phyloP scores from a whole-genome alignment of 2,113 vertebrate species.

The Syrrhaptes paradoxus region DNA sequence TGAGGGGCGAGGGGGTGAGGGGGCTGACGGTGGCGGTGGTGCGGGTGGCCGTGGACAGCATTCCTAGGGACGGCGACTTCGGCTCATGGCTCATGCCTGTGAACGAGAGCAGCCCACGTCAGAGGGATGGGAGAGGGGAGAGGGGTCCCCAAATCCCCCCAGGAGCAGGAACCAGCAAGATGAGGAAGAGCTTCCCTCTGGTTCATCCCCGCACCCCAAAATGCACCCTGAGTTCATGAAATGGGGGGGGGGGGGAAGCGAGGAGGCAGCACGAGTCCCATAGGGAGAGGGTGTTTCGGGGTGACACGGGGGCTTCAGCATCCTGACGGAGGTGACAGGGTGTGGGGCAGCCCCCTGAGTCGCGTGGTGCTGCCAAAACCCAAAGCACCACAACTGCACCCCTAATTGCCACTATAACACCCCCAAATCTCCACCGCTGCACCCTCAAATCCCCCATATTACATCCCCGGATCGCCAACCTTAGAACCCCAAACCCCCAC shows the following conservation, averaged over 20 bases:
- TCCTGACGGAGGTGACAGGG: not conserved
- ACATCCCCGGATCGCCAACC: not conserved
- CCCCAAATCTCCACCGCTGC: too few species aligned
- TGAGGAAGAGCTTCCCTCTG: not conserved
- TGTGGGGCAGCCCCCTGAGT: accelerated
- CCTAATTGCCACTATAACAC: not conserved
- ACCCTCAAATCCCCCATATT: too few species aligned
- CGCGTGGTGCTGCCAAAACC: accelerated
- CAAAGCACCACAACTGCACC: not conserved
- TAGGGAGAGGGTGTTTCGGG: not conserved
- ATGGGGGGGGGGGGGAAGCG: accelerated
- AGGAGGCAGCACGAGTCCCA: accelerated
- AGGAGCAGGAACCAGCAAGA: not conserved
- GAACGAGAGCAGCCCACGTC: conserved; percentile 58
- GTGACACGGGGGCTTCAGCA: accelerated
- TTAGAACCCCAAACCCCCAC: too few species aligned
- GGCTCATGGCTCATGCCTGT: conserved; percentile 99
- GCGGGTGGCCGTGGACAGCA: conserved; percentile 97
- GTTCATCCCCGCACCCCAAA: accelerated
- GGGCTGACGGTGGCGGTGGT: conserved; percentile 98
- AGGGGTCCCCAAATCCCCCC: accelerated
- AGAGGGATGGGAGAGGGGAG: not conserved
- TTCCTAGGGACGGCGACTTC: conserved; percentile 99
- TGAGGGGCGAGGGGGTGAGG: conserved; percentile 95
- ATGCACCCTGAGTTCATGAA: accelerated